Conservation (phyloP, 1,140 invertebrate species). For the Brachionus calyciflorus region DNA sequence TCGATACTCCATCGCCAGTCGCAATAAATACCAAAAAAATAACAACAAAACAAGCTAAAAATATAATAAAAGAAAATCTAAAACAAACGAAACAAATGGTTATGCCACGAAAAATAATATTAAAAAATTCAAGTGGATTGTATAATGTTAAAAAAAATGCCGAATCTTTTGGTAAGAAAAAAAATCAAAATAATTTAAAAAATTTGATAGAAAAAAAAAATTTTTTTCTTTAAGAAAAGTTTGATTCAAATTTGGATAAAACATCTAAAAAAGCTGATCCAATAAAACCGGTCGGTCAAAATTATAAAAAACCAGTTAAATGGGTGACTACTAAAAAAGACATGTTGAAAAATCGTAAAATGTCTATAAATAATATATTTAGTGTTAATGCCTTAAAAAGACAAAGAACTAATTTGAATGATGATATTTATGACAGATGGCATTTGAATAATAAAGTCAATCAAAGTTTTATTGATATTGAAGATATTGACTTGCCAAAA, state of each 20-base stretch:
- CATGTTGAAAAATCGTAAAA: slow-evolving; percentile 8
- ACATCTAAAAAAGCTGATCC: not conserved
- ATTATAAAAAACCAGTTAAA: slow-evolving; percentile 35
- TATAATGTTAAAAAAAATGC: not conserved
- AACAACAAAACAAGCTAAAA: not conserved
- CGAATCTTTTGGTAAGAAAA: not conserved
- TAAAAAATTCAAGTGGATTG: not conserved
- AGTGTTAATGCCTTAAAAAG: not conserved
- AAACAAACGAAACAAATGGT: not conserved
- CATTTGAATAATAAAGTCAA: not conserved
- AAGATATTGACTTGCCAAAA: slow-evolving; percentile 8
- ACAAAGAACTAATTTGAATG: slow-evolving; percentile 3
- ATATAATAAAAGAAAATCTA: slow-evolving; percentile 12
- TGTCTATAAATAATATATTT: not conserved
- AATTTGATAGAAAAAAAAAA: too few species aligned
- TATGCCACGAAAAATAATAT: not conserved
- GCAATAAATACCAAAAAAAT: not conserved
- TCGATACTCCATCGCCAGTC: not conserved
- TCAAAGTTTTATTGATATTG: slow-evolving; percentile 25
- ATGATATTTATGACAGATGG: slow-evolving; percentile 41
- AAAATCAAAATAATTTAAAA: too few species aligned
- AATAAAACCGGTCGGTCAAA: too few species aligned
- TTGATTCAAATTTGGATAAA: not conserved
- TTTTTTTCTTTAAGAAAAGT: too few species aligned
- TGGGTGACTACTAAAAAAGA: slow-evolving; percentile 43